Conservation (phyloP, 2,888 invertebrate genomes). For the Melanotus villosus region DNA sequence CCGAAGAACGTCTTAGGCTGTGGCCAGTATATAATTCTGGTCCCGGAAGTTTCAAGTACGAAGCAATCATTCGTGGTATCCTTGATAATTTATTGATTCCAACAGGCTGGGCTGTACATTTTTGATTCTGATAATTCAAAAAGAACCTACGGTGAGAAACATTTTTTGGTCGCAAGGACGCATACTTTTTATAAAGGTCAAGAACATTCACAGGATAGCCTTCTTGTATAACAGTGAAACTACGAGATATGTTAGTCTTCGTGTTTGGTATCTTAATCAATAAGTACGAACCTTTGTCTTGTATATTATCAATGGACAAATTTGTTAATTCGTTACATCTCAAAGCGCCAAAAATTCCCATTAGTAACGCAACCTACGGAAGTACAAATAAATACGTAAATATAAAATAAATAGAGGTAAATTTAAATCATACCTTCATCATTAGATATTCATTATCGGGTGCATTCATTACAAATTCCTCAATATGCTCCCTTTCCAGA, state of each 20-base stretch:
- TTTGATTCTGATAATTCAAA: too few species aligned
- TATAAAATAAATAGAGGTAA: not conserved
- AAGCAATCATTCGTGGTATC: not conserved
- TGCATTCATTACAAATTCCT: slow-evolving; percentile 52
- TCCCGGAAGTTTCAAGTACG: not conserved
- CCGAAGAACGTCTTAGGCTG: not conserved
- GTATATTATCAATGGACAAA: slow-evolving; percentile 42
- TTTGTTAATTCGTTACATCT: slow-evolving; percentile 47
- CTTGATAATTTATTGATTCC: too few species aligned
- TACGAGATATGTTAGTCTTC: too few species aligned
- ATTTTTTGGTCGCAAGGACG: too few species aligned
- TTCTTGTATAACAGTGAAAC: too few species aligned
- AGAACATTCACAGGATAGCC: too few species aligned
- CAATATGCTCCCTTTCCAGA: slow-evolving; percentile 48
- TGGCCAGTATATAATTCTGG: not conserved
- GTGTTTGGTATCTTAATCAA: too few species aligned
- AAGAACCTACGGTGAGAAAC: too few species aligned
- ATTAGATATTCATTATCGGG: slow-evolving; percentile 52
- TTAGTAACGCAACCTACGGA: slow-evolving; percentile 38
- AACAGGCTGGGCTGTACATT: too few species aligned
- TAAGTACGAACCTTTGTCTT: slow-evolving; percentile 6
- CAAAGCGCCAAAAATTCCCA: slow-evolving; percentile 50
- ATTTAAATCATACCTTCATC: slow-evolving; percentile 39
- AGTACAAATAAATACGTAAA: not conserved
- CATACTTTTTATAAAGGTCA: too few species aligned